Evolutionary conservation across 2,113 vertebrate genomes (phyloP).

Genomic region (Otocyon megalotis): DNA sequence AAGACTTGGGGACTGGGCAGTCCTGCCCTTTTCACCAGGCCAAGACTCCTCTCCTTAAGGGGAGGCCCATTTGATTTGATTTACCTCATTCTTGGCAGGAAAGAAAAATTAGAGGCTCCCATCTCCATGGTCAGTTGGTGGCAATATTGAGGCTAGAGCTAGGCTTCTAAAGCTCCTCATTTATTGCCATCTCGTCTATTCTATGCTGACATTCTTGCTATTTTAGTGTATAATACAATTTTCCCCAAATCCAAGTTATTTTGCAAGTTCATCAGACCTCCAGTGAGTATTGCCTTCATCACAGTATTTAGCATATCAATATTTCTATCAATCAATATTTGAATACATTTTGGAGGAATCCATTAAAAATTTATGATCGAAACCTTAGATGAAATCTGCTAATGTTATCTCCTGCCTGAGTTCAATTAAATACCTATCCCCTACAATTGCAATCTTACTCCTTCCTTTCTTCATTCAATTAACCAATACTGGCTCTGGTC

Average conservation of each 20-base stretch:
- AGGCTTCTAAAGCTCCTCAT: neutral
- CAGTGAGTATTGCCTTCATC: neutral
- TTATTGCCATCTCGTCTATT: neutral
- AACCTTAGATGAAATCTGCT: neutral
- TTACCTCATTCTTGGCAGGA: neutral
- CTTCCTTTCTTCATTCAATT: neutral
- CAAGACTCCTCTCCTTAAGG: neutral
- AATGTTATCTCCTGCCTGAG: neutral
- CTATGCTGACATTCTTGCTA: neutral
- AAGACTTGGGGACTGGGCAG: neutral
- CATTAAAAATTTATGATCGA: neutral
- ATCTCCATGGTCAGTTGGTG: neutral
- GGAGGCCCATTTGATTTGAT: neutral
- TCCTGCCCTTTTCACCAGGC: neutral
- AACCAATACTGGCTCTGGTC: neutral
- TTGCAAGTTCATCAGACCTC: neutral
- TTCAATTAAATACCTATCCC: neutral
- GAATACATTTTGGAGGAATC: neutral
- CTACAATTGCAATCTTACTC: neutral
- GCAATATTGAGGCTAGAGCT: neutral
- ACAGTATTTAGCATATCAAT: neutral
- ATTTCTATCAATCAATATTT: neutral
- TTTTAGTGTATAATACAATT: neutral
- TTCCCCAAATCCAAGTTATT: neutral
- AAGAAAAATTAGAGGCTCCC: neutral